These are phyloP conservation scores for Tenthredo scrophulariae DNA, from an alignment of 2,888 invertebrate species.

Conservation along the genomic window DNA sequence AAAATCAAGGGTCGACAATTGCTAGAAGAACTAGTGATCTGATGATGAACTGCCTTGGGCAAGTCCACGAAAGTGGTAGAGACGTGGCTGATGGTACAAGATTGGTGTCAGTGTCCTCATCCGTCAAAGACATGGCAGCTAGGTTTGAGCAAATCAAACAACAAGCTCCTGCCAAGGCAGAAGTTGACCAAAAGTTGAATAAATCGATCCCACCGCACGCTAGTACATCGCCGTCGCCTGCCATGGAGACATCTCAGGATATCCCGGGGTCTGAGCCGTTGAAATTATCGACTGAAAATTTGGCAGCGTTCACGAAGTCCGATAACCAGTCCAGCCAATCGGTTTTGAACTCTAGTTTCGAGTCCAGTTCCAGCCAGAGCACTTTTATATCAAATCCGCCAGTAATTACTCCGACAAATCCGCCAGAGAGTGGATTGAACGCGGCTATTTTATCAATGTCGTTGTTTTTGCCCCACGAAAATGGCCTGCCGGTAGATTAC, in stretches of 20 bases:
- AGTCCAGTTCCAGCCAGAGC: slow-evolving; percentile 69
- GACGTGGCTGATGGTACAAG: slow-evolving; percentile 73
- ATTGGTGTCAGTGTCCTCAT: slow-evolving; percentile 65
- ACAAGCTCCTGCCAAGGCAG: slow-evolving; percentile 68
- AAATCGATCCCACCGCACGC: slow-evolving; percentile 63
- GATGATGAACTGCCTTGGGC: slow-evolving; percentile 71
- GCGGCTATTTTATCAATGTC: slow-evolving; percentile 75
- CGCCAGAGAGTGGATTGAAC: slow-evolving; percentile 69
- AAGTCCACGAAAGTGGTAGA: slow-evolving; percentile 64
- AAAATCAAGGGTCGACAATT: slow-evolving; percentile 64
- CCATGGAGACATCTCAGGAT: slow-evolving; percentile 60
- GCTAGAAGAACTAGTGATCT: slow-evolving; percentile 72
- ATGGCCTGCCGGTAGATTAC: slow-evolving; percentile 77
- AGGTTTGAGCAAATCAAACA: slow-evolving; percentile 85
- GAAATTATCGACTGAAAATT: slow-evolving; percentile 60
- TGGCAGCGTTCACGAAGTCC: slow-evolving; percentile 56
- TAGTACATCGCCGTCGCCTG: slow-evolving; percentile 60
- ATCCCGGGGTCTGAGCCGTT: slow-evolving; percentile 48
- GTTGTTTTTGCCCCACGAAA: slow-evolving; percentile 79
- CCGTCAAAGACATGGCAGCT: slow-evolving; percentile 90
- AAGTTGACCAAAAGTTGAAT: slow-evolving; percentile 62
- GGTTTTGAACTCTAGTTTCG: slow-evolving; percentile 61
- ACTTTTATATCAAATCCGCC: slow-evolving; percentile 58
- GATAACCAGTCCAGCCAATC: slow-evolving; percentile 58
- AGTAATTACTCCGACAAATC: slow-evolving; percentile 28